Evolutionary conservation across 1,140 invertebrate genomes (phyloP), one percentile per base, ranked within the genome.

Genomic region (Euwallacea fornicatus): DNA sequence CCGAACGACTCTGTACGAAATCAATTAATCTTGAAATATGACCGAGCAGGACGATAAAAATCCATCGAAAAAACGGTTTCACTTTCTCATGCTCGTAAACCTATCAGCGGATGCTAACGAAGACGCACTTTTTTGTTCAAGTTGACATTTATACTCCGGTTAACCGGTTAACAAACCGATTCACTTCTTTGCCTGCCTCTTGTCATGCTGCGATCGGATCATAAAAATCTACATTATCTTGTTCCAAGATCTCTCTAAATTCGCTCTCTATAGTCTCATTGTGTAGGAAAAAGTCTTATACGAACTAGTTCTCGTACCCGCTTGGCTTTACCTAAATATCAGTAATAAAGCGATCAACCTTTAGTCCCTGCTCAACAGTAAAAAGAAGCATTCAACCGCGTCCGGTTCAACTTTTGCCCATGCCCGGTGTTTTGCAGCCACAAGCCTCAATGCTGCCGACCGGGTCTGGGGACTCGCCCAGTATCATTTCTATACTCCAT

Each of bases 91-190:
- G 46, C 11, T 53, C 56, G 41, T 68, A 68, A 68, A 68, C 8
- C 66, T 61, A 43, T 68, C 66, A 68, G 56, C 66, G 44, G 42
- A 61, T 60, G 66, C 56, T 60, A 68, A 61, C 66, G 66, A 68
- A 68, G 66, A 60, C 21, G 54, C 66, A 61, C 66, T 68, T 68
- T 68, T 68, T 68, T 8, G 55, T 41, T n/a, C 43, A 16, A 43
- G 58, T 68, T 68, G 66, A 68, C 66, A 68, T 68, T 68, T 68
- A 68, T 68, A 15, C 43, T 47, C 41, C 11, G 55, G 46, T 61
- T 61, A 61, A 61, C 55, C 66, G 58, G 66, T 68, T 68, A 60
- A 61, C 58, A 60, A 68, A 60, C 56, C 46, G 66, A 68, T 68
- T 58, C 46, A 50, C 9, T 13, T 50, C 46, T 50, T 50, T 13